Evolutionary conservation across 2,888 invertebrate species (phyloP), one percentile per base, ranked within the genome.

Genomic region (Oscheius onirici): DNA sequence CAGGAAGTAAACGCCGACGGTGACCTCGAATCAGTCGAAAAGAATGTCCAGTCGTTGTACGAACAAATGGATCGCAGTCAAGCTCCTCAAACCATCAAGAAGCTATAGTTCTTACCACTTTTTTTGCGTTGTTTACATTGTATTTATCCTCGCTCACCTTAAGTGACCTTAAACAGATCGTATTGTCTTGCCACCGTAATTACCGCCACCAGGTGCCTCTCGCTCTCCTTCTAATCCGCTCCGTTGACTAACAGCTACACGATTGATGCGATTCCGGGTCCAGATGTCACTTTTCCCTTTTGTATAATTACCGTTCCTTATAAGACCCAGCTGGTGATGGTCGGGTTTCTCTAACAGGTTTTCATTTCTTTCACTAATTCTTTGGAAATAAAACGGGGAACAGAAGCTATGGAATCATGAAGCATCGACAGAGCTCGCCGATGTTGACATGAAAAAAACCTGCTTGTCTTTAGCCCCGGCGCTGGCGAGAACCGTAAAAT

Each of bases 1-100:
- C 60, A 72, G 71, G 54, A 63, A 22, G 75, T 80, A 20, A 75
- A 80, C 60, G 80, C 80, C n/a, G 78, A 80, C 55, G 75, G 66
- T 17, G 72, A 72, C 17, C 49, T 69, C 40, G 78, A 78, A 17
- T 41, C 63, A 0, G 80, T 80, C 3, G 74, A 76, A 44, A 22
- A 24, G 54, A 63, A 71, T 1, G 77, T 80, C 24, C 66, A 66
- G 13, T 54, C 28, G 6, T 52, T 77, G n/a, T 74, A 72, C 61
- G 65, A 68, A 22, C 11, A 58, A 3, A 28, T 77, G 24, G 74
- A 76, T 65, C 52, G 72, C 3, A 44, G 65, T 20, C 54, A 61
- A 24, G 73, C 72, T 1, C 49, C 75, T n/a, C 51, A 69, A 34
- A 57, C 63, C 54, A 58, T 79, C 52, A 57, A 67, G 11, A 61